Evolutionary conservation across 30 jellyfish, hydroid and myxozoan species (phyloP).

Genomic region (Sanderia malayensis): DNA sequence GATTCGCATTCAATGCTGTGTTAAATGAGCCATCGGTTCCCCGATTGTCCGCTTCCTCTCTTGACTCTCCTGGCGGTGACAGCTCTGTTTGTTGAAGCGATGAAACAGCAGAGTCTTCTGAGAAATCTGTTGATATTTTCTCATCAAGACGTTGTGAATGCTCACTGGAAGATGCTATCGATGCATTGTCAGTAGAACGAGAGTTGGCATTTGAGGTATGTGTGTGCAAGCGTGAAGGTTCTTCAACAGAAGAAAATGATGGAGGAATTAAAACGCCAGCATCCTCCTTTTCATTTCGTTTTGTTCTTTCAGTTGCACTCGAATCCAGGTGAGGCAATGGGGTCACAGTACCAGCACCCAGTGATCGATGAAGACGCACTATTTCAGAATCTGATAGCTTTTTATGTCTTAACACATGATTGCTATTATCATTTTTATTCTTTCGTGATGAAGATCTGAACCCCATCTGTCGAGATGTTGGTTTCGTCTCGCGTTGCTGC

Average conservation of each 20-base stretch:
- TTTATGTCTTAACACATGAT: neutral
- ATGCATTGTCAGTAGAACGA: neutral
- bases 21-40: neutral
- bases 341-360: slow-evolving; percentile 73
- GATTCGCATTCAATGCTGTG: no score
- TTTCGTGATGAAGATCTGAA: slow-evolving; percentile 42
- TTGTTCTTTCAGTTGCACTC: neutral
- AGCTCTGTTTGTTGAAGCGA: neutral
- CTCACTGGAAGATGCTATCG: neutral
- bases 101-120: neutral
- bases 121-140: neutral
- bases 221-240: no score
- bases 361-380: slow-evolving; percentile 55
- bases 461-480: neutral
- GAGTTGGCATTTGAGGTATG: no score
- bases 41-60: neutral
- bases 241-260: neutral
- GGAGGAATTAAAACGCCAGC: neutral
- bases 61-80: neutral
- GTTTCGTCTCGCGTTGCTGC: neutral
- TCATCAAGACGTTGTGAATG: neutral
- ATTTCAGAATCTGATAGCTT: slow-evolving; percentile 28
- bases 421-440: neutral
- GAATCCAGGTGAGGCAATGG: slow-evolving; percentile 27
- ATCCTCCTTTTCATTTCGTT: neutral